phyloP scores from a whole-genome alignment of 2,888 invertebrate species.

The Hylaea fasciaria region DNA sequence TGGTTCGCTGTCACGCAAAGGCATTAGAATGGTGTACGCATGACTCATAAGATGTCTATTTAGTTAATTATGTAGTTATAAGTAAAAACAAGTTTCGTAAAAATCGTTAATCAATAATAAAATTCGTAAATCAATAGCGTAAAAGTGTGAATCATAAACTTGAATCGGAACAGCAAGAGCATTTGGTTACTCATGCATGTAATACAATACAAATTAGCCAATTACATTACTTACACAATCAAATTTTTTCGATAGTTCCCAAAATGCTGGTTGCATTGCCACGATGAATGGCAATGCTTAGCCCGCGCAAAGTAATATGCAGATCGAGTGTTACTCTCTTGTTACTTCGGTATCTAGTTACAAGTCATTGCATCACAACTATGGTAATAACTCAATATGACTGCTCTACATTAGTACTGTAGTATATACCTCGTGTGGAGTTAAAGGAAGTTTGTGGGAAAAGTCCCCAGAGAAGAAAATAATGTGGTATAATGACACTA shows the following conservation, averaged over 20 bases:
- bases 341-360: conserved; percentile 18
- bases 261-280: too few species aligned
- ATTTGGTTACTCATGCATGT: too few species aligned
- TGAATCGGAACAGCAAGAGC: too few species aligned
- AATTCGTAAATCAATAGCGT: too few species aligned
- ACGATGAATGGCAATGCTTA: not conserved
- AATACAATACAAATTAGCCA: not conserved
- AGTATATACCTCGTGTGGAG: too few species aligned
- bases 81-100: not conserved
- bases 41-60: conserved; percentile 21
- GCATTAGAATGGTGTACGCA: conserved; percentile 20
- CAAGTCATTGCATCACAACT: conserved; percentile 2
- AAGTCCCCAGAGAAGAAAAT: too few species aligned
- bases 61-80: conserved; percentile 1
- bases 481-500: not conserved
- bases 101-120: too few species aligned
- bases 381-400: not conserved
- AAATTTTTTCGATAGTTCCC: too few species aligned
- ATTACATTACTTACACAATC: not conserved
- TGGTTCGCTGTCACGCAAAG: conserved; percentile 43
- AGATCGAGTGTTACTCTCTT: conserved; percentile 2
- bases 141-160: too few species aligned
- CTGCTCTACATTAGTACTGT: conserved; percentile 3
- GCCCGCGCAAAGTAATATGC: not conserved
- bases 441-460: too few species aligned